Base-by-base conservation (phyloP, 2,113 vertebrate species). In the Pithys albifrons region DNA sequence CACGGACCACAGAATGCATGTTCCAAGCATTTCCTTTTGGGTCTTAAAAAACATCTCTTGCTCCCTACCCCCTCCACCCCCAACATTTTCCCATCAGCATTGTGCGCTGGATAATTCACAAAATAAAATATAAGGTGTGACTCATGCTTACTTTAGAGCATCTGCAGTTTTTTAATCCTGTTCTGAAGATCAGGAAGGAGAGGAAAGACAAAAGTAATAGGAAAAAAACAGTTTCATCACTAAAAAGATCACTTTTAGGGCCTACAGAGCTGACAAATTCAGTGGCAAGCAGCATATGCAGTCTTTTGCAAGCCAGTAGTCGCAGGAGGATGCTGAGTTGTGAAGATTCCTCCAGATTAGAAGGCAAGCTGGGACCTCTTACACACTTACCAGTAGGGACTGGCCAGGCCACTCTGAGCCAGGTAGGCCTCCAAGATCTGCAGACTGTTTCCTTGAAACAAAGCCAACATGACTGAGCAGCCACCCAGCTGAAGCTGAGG, bases 101-200 rank as follows among this genome's bases (percentile, higher is more conserved):
- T 59, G 51, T 59, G 27, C 27, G 51, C 35, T 85, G 80, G 84
- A 72, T 78, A 93, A 91, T 86, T 86, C 72, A 94, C 79, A 94
- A 96, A 93, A 94, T 61, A 57, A 96, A 84, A 72, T 84, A 58
- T 76, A 57, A 93, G 84, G 88, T 46, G 57, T 94, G 96, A 96
- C 92, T 96, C 93, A 94, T 73, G 23, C 58, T 76, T 66, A 58
- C 62, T 82, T 91, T 28, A 37, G 45, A 92, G 84, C 90, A 93
- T 86, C 82, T 92, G 90, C 76, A 90, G 64, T 14, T 95, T 82
- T 54, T 73, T 58, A 88, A 80, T 90, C 41, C 43, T 49, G 43
- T 85, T 81, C 65, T 59, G 39, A 88, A 95, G 83, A 79, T 77
- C 55, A 51, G 27, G n/a, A 91, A 20, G 19, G 27, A 91, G 35